These are phyloP conservation scores for Hyposmocoma kahamanoa DNA, from an alignment of 1,140 invertebrate genomes.

Conservation along the genomic window DNA sequence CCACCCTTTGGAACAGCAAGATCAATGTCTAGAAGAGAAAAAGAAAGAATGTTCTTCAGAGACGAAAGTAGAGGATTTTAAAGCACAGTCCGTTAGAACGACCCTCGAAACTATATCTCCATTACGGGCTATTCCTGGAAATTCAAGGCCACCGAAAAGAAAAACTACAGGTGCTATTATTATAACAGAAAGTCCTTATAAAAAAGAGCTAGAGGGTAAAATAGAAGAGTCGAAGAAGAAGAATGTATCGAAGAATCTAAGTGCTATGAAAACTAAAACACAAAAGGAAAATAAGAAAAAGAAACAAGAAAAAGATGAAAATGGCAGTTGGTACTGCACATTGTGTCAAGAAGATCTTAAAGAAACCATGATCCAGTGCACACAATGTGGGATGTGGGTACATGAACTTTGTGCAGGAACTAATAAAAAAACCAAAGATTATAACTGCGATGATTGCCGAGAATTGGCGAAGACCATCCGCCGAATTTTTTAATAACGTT, in stretches of 20 bases:
- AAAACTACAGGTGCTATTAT: neutral
- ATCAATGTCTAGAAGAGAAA: neutral
- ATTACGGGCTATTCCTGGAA: neutral
- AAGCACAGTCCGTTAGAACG: neutral
- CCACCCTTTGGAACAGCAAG: neutral
- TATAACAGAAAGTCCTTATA: neutral
- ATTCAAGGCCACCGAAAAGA: neutral
- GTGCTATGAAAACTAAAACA: neutral
- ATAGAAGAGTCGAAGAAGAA: constrained; percentile 1
- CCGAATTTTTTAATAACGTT: neutral
- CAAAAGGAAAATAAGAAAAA: neutral
- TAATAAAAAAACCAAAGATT: neutral
- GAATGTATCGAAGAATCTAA: neutral
- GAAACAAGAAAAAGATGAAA: neutral
- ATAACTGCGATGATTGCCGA: constrained; percentile 1
- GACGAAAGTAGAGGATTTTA: neutral
- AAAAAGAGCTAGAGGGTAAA: neutral
- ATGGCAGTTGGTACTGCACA: neutral
- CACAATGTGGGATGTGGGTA: neutral
- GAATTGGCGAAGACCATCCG: neutral
- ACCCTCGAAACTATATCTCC: neutral
- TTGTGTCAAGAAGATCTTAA: neutral
- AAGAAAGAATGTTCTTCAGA: neutral
- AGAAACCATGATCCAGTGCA: constrained; percentile 5
- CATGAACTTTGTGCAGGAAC: constrained; percentile 4